Conservation (phyloP, 1,140 invertebrate genomes). For the Sminthurides bifidus region DNA sequence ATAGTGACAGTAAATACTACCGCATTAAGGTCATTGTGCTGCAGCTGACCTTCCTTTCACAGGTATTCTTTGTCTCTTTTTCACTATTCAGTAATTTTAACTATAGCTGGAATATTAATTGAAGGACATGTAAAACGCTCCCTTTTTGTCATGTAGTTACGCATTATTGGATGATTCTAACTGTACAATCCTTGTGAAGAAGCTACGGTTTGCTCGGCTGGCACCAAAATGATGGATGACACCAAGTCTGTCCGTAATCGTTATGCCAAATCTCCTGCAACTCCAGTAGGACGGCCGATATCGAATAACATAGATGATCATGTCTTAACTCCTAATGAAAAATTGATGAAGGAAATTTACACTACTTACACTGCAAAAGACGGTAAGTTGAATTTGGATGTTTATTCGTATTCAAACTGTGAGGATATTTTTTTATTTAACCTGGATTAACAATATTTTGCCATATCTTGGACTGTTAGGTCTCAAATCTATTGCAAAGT, state of each 20-base stretch:
- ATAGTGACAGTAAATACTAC: no score
- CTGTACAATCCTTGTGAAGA: no score
- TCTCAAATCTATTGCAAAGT: conserved; percentile 43
- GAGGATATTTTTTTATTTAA: no score
- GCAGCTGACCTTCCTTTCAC: no score
- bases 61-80: no score
- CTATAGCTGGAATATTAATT: background rate
- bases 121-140: background rate
- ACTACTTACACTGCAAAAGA: background rate
- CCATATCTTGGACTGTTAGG: no score
- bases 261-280: background rate
- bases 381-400: background rate
- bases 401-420: background rate
- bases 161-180: background rate
- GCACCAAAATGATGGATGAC: no score
- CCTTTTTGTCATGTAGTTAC: background rate
- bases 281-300: background rate
- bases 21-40: no score
- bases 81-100: no score
- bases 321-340: conserved; percentile 1
- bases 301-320: conserved; percentile 6
- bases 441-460: no score
- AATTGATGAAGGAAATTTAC: background rate
- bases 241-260: background rate
- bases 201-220: no score